A percentile compares a stretch with the other conserved stretches of the same genome.
Evolutionary conservation across 37 sponge, comb jelly and placozoan genomes (phyloP).

Genomic region (Cliona cf. orientalis): DNA sequence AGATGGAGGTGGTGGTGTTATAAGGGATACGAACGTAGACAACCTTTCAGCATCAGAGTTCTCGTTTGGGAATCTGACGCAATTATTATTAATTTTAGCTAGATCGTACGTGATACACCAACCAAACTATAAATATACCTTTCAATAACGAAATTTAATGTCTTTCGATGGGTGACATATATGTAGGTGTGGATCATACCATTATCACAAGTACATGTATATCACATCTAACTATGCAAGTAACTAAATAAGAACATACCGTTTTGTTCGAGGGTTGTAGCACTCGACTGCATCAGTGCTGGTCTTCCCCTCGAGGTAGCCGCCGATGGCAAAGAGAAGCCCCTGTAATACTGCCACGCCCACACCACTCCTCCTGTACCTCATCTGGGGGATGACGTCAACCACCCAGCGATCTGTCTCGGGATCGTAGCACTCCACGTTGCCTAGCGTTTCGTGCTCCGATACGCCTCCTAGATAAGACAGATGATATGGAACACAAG

Average conservation of each 20-base stretch:
- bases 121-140: no score
- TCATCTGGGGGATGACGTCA: slow-evolving; percentile 86
- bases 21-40: no score
- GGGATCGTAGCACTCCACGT: slow-evolving; percentile 90
- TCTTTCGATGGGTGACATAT: no score
- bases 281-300: slow-evolving; percentile 94
- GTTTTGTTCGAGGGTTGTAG: slow-evolving; percentile 82
- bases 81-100: no score
- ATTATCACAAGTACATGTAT: no score
- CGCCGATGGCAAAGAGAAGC: slow-evolving; percentile 93
- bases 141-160: no score
- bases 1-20: no score
- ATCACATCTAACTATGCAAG: not conserved
- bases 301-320: slow-evolving; percentile 89
- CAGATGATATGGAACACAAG: not conserved
- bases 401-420: slow-evolving; percentile 82
- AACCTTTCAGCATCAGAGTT: no score
- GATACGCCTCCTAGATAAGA: slow-evolving; percentile 84
- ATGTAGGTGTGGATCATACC: no score
- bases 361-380: slow-evolving; percentile 83
- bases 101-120: no score
- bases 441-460: slow-evolving; percentile 89
- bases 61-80: no score
- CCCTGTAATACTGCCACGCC: slow-evolving; percentile 91
- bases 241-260: slow-evolving; percentile 12